Base-by-base conservation (phyloP, 2,113 vertebrate genomes). In the Tupaia tana region DNA sequence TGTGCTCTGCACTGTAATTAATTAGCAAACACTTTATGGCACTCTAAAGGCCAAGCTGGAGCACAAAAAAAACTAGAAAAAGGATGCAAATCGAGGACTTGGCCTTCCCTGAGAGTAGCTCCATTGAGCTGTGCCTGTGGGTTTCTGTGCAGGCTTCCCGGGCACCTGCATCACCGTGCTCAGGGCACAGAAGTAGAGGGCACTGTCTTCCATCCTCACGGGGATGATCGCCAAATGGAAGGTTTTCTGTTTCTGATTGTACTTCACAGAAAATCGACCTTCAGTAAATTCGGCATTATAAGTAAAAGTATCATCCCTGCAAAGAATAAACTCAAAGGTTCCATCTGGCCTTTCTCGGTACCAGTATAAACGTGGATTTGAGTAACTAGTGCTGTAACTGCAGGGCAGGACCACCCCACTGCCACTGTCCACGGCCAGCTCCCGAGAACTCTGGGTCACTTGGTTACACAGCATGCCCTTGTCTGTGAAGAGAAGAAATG, bases 161-260 rank as follows among this genome's bases (percentile, higher is more conserved):
- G 31, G 67, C 18, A 92, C n/a, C 83, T 85, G 89, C 15, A 12
- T 29, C 96, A 94, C 63, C 0, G 75, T 96, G 97, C 0, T 0
- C 0, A 13, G 56, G 31, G 66, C 93, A 73, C 96, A 98, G 52
- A 93, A 96, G 75, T 95, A 96, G 86, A 43, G 81, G 34, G 78
- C 82, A 24, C 31, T 73, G 70, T 97, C 97, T 95, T 81, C 91
- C 11, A 0, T 24, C 14, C 3, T 63, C 63, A 94, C 86, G 0
- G 16, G 14, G 31, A 71, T 89, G n/a, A 98, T 91, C 71, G 89
- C 75, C 94, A 98, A 71, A 83, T 97, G 52, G 77, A 97, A 97
- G 25, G 34, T 91, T 93, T 52, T 70, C 4, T 34, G 9, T 1
- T 1, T 59, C 0, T 1, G 0, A 77, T 2, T 63, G 20, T 12